Percentiles rank a stretch among this genome's conserved stretches.
Conservation (phyloP, 1,140 invertebrate species). For the Augochlora pura region DNA sequence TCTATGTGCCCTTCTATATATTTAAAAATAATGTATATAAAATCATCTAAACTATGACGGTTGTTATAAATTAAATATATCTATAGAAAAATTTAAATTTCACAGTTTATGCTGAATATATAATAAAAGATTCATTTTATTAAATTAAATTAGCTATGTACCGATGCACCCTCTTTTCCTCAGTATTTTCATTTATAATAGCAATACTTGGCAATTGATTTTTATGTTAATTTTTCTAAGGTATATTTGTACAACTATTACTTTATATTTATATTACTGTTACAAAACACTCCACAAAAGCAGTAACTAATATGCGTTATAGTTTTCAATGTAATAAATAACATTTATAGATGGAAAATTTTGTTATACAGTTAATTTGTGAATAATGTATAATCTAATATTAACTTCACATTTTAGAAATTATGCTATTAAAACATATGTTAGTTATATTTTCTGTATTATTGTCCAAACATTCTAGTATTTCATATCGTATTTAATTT, state of each 20-base stretch:
- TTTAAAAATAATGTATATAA: neutral
- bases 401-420: too few relatives aligned
- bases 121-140: conserved; percentile 9
- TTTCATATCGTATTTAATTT: neutral
- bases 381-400: neutral
- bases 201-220: neutral
- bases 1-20: neutral
- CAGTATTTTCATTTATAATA: conserved; percentile 25
- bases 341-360: neutral
- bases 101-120: neutral
- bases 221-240: conserved; percentile 6
- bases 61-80: conserved; percentile 5
- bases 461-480: neutral
- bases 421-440: neutral
- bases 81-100: conserved; percentile 6
- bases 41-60: neutral
- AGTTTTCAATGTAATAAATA: neutral
- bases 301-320: neutral
- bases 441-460: too few relatives aligned
- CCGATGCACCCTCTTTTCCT: conserved; percentile 50
- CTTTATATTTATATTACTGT: neutral
- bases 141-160: conserved; percentile 27
- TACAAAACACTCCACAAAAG: neutral
- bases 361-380: neutral
- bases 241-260: neutral